phyloP scores from a whole-genome alignment of 2,888 invertebrate genomes.

The Chrysolina americana region DNA sequence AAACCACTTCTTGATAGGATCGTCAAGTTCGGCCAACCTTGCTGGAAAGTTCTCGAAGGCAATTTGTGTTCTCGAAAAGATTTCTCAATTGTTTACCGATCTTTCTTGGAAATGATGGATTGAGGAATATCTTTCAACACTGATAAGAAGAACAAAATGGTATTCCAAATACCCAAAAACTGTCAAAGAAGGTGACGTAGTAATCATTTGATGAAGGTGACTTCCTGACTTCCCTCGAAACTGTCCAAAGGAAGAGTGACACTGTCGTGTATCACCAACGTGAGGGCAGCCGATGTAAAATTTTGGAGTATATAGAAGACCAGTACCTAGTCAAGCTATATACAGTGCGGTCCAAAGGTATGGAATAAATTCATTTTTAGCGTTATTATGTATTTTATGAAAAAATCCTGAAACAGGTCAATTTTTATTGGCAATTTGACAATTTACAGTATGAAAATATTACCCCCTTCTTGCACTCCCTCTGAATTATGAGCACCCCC shows the following conservation, averaged over 20 bases:
- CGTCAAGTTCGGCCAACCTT: not conserved
- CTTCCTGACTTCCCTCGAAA: not conserved
- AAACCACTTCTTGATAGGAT: not conserved
- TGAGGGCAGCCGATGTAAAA: not conserved
- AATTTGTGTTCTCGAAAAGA: not conserved
- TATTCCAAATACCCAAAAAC: not conserved
- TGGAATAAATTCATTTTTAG: too few species aligned
- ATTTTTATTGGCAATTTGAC: too few species aligned
- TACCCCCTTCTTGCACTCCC: too few species aligned
- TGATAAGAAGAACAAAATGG: not conserved
- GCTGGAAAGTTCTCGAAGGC: too few species aligned
- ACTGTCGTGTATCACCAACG: not conserved
- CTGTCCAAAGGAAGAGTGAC: not conserved
- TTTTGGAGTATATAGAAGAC: not conserved
- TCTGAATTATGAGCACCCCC: too few species aligned
- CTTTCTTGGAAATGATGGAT: not conserved
- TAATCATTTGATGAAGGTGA: not conserved
- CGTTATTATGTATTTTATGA: too few species aligned
- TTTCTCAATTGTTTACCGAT: too few species aligned
- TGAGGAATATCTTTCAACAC: not conserved
- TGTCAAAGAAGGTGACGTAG: not conserved
- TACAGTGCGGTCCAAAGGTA: too few species aligned
- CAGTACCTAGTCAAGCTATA: not conserved
- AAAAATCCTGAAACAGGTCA: too few species aligned
- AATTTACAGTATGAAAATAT: too few species aligned